Conservation (phyloP, 37 sponge, comb jelly and placozoan species). For the Beroe ovata region DNA sequence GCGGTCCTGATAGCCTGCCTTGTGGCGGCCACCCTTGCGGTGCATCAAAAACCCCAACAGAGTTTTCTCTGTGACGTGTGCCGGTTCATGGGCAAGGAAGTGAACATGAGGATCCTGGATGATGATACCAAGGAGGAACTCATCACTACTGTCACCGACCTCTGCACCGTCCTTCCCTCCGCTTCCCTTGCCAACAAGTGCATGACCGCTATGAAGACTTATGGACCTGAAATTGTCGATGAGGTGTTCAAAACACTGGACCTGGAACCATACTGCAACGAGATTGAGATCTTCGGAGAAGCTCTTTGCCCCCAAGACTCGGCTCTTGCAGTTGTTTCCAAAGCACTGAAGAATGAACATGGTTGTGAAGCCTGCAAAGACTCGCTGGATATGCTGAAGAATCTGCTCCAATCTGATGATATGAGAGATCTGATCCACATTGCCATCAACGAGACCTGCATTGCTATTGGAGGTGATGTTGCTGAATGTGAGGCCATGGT, state of each 20-base stretch:
- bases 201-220: background rate
- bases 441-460: conserved; percentile 26
- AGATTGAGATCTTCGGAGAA: background rate
- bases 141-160: background rate
- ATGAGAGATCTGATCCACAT: conserved; percentile 31
- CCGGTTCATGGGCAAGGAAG: conserved; percentile 12
- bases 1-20: background rate
- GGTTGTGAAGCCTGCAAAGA: conserved; percentile 35
- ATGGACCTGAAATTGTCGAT: conserved; percentile 1
- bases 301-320: background rate
- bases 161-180: background rate
- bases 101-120: background rate
- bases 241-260: background rate
- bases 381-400: conserved; percentile 51
- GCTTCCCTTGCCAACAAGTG: background rate
- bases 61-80: conserved; percentile 29
- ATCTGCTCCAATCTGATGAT: background rate
- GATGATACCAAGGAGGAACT: background rate
- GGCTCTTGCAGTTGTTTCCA: background rate
- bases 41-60: conserved; percentile 9
- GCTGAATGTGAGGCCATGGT: conserved; percentile 5
- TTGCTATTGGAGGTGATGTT: background rate
- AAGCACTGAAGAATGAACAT: background rate
- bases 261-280: background rate
- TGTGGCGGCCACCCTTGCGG: background rate